Percentiles rank a stretch among this genome's conserved stretches.
Conservation (phyloP, 2,113 vertebrate species). For the Stercorarius parasiticus region DNA sequence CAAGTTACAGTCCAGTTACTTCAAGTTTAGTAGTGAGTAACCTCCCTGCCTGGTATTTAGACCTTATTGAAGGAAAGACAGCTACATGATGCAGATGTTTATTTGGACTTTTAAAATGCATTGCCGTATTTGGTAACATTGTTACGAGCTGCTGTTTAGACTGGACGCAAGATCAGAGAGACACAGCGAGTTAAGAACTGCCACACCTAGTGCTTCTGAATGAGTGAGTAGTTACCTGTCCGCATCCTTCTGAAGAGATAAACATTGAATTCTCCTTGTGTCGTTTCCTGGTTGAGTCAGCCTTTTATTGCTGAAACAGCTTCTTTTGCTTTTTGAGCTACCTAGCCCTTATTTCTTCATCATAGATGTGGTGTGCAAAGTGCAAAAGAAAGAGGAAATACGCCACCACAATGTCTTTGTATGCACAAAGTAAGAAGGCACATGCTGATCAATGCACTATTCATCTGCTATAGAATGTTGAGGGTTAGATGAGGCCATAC, state of each 20-base stretch:
- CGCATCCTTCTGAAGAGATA: not conserved
- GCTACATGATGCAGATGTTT: not conserved
- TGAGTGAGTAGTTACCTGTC: not conserved
- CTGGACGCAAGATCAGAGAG: not conserved
- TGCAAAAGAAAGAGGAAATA: not conserved
- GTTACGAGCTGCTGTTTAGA: not conserved
- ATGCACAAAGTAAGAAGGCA: not conserved
- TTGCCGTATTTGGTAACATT: not conserved
- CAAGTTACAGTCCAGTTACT: not conserved
- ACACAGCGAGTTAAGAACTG: not conserved
- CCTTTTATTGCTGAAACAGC: not conserved
- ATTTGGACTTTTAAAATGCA: not conserved
- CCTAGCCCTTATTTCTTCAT: not conserved
- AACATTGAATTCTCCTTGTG: not conserved
- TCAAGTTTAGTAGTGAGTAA: not conserved
- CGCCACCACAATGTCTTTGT: not conserved
- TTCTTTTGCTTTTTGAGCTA: not conserved
- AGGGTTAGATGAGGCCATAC: not conserved
- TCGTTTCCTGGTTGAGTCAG: conserved; percentile 30
- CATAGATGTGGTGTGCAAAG: not conserved
- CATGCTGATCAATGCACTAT: not conserved
- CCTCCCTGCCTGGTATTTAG: not conserved
- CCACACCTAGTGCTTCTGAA: not conserved
- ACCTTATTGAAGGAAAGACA: not conserved
- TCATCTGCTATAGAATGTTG: not conserved